A percentile compares a stretch with the other conserved stretches of the same genome.
Conservation (phyloP, 1,140 invertebrate genomes). For the Diorhabda carinulata region DNA sequence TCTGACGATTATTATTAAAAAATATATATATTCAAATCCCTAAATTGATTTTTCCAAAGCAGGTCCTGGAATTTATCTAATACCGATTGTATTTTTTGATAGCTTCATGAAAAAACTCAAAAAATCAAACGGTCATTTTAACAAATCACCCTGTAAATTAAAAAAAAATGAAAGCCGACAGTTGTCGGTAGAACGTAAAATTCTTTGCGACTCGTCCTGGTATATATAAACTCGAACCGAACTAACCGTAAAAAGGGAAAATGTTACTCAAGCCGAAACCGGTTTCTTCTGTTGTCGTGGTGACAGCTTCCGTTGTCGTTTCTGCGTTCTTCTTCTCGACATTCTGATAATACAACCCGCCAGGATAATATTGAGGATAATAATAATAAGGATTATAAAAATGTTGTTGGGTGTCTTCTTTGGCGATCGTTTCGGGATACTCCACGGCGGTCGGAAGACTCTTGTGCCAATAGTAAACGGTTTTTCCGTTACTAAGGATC, state of each 20-base stretch:
- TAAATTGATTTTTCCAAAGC: too few relatives aligned
- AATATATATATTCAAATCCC: too few relatives aligned
- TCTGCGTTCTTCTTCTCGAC: neutral
- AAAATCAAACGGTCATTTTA: too few relatives aligned
- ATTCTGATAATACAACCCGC: neutral
- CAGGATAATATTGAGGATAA: conserved; percentile 5
- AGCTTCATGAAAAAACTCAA: too few relatives aligned
- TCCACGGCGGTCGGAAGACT: conserved; percentile 32
- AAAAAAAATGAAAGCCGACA: too few relatives aligned
- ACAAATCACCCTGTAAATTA: too few relatives aligned
- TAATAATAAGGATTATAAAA: conserved; percentile 7
- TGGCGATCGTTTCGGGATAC: neutral
- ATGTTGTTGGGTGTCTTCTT: conserved; percentile 4
- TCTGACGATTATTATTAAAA: too few relatives aligned
- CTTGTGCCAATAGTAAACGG: conserved; percentile 39
- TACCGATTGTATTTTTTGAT: too few relatives aligned
- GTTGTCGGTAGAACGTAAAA: too few relatives aligned
- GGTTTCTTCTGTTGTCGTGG: conserved; percentile 7
- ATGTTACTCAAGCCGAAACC: conserved; percentile 28
- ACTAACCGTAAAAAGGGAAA: conserved; percentile 28
- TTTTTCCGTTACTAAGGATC: conserved; percentile 36
- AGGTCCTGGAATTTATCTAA: too few relatives aligned
- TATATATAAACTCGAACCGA: too few relatives aligned
- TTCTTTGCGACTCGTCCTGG: too few relatives aligned
- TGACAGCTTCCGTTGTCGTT: neutral